Evolutionary conservation across 1,140 invertebrate genomes (phyloP).

Genomic region (Halotydeus destructor): DNA sequence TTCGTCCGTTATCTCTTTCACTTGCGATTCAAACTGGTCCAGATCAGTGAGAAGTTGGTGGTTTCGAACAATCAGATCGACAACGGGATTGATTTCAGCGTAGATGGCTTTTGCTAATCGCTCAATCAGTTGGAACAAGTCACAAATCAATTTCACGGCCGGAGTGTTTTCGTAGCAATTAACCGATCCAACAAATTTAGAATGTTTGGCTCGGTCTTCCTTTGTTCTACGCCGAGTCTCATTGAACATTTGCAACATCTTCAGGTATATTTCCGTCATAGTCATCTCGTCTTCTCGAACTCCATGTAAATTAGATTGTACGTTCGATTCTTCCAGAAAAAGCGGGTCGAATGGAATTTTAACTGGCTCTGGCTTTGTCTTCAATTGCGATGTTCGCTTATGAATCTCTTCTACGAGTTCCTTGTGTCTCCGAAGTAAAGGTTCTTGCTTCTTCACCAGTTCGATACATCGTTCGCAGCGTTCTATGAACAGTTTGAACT

Average conservation of each 20-base stretch:
- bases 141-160: conserved; percentile 13
- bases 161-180: conserved; percentile 8
- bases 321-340: neutral
- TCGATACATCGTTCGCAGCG: too few relatives aligned
- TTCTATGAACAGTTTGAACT: too few relatives aligned
- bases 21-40: too few relatives aligned
- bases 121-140: conserved; percentile 10
- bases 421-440: too few relatives aligned
- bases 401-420: too few relatives aligned
- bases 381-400: too few relatives aligned
- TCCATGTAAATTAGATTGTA: neutral
- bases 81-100: neutral
- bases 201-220: neutral
- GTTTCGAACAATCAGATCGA: too few relatives aligned
- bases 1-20: too few relatives aligned
- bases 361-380: too few relatives aligned
- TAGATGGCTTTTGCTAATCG: conserved; percentile 7
- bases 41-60: too few relatives aligned
- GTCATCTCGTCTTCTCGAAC: neutral
- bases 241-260: conserved; percentile 1
- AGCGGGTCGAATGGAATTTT: too few relatives aligned
- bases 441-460: too few relatives aligned
- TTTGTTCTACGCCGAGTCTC: neutral
- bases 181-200: conserved; percentile 6
- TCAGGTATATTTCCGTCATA: conserved; percentile 1